phyloP scores from a whole-genome alignment of 2,113 vertebrate genomes.

The Apteryx mantelli region DNA sequence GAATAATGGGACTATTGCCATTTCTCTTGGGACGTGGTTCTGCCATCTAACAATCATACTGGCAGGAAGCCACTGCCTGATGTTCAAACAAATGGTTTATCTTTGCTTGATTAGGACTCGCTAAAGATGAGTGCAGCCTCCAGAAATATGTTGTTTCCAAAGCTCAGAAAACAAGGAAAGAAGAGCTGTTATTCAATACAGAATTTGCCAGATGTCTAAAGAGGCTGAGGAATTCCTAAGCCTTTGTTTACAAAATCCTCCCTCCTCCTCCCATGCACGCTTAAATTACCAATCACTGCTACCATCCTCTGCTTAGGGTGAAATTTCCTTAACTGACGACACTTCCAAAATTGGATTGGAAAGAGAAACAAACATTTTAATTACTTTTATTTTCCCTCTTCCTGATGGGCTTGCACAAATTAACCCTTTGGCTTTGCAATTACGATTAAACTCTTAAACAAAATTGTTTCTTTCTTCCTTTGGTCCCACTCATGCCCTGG shows the following conservation, averaged over 20 bases:
- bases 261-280: not conserved
- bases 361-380: slow-evolving; percentile 61
- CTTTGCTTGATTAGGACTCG: slow-evolving; percentile 43
- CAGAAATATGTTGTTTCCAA: slow-evolving; percentile 71
- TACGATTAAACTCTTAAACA: slow-evolving; percentile 65
- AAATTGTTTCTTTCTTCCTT: not conserved
- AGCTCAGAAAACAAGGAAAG: slow-evolving; percentile 42
- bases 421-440: slow-evolving; percentile 61
- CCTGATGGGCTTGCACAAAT: slow-evolving; percentile 51
- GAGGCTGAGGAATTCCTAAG: slow-evolving; percentile 74
- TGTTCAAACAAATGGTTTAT: slow-evolving; percentile 51
- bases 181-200: slow-evolving; percentile 61
- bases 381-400: slow-evolving; percentile 59
- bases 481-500: not conserved
- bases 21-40: slow-evolving; percentile 10
- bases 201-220: slow-evolving; percentile 75
- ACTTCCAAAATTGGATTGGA: slow-evolving; percentile 36
- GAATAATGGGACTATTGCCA: not conserved
- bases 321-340: slow-evolving; percentile 33
- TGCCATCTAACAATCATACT: not conserved
- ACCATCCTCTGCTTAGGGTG: slow-evolving; percentile 5
- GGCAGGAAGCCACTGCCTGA: slow-evolving; percentile 20
- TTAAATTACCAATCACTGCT: slow-evolving; percentile 51
- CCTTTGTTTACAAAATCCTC: slow-evolving; percentile 79
- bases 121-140: slow-evolving; percentile 47